Base-by-base conservation (phyloP, 2,113 vertebrate species). In the Psilopsiagon aymara region DNA sequence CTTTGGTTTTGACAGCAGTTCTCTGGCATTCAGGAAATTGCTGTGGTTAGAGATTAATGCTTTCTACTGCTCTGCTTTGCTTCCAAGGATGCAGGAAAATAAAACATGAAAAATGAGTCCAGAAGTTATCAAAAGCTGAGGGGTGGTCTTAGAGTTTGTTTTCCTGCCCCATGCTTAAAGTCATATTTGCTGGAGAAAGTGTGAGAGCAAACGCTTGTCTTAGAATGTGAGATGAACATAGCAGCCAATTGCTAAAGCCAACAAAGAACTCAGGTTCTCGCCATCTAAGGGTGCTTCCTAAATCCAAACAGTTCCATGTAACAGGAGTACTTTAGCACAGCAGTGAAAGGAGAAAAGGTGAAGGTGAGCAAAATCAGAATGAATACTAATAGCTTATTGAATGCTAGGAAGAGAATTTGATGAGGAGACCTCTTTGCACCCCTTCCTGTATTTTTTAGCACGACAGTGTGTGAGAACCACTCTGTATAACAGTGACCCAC, bases 21-120 rank as follows among this genome's bases (percentile, higher is more conserved):
- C 82, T 93, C 74, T 88, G 90, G 95, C 66, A 94, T 93, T 90
- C 95, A 92, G 95, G 95, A 97, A 95, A 95, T 95, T 70, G 5
- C 62, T 96, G 92, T 87, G 92, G 94, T 96, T 91, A 75, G 73
- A 94, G 63, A 95, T 35, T 90, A 76, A 83, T 93, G 52, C 37
- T 66, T 89, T 93, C 86, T 75, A 44, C 88, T 94, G 57, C 92
- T 86, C 55, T 13, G 17, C 60, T 96, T 71, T 81, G 47, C 82
- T 90, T 94, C 86, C 51, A 90, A 94, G 88, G 69, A 82, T 4
- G 60, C 75, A 57, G 86, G 76, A 83, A 92, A 95, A 91, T 27
- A 87, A 82, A 95, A 46, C 78, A 82, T 3, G 49, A 75, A 39
- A 90, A 85, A 79, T 20, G 33, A 74, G 73, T 2, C 4, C 17